Conservation (phyloP, 2,888 invertebrate species). For the Creontiades dilutus region DNA sequence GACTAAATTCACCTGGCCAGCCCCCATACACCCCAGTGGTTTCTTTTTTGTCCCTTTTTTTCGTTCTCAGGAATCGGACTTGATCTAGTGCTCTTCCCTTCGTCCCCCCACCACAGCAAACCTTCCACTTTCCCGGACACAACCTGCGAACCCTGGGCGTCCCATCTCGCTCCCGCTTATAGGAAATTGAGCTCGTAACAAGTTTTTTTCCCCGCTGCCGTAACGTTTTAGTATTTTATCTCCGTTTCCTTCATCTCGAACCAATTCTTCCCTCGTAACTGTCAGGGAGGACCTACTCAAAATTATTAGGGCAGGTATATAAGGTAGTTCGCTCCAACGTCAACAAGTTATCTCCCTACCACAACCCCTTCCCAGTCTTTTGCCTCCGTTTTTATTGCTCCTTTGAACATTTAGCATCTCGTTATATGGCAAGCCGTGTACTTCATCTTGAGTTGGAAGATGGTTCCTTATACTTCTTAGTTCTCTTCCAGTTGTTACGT, state of each 20-base stretch:
- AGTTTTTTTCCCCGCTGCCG: neutral
- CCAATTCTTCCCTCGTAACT: constrained; percentile 27
- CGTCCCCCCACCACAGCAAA: neutral
- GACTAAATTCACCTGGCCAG: neutral
- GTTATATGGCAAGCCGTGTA: neutral
- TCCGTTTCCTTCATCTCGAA: constrained; percentile 20
- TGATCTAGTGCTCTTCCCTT: neutral
- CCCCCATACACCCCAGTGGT: neutral
- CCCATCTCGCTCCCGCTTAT: neutral
- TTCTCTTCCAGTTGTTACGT: neutral
- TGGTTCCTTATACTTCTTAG: too few relatives aligned
- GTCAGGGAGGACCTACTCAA: neutral
- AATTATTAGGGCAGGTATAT: constrained; percentile 23
- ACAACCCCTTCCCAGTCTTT: neutral
- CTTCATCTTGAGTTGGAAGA: neutral
- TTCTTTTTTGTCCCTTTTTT: neutral
- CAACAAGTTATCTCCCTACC: neutral
- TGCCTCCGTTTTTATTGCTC: neutral
- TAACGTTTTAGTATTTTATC: constrained; percentile 32
- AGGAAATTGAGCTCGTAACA: constrained; percentile 1
- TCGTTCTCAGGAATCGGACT: neutral
- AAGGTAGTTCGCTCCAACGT: constrained; percentile 5
- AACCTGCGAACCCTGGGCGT: neutral
- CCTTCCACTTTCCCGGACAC: too few relatives aligned
- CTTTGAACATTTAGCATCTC: constrained; percentile 27